phyloP scores from a whole-genome alignment of 2,113 vertebrate species.

The Oenanthe melanoleuca region DNA sequence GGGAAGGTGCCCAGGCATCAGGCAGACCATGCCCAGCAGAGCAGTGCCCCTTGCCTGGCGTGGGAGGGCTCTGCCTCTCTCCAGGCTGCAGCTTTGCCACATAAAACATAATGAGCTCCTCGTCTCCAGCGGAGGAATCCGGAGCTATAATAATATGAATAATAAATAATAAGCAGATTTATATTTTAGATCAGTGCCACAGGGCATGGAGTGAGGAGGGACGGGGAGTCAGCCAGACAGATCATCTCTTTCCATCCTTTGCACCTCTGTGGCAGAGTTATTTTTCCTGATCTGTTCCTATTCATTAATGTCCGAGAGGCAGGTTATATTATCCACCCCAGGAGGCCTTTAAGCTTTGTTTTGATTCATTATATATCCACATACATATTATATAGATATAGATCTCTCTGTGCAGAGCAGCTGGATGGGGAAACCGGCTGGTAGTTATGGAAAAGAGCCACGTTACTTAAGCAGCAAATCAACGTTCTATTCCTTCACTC shows the following conservation, averaged over 20 bases:
- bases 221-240: background rate
- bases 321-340: background rate
- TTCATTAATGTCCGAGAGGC: background rate
- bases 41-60: background rate
- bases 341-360: constrained; percentile 29
- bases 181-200: background rate
- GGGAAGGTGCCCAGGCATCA: rapidly evolving
- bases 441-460: background rate
- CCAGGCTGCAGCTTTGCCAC: background rate
- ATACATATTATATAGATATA: background rate
- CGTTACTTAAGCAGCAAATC: background rate
- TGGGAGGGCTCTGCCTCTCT: background rate
- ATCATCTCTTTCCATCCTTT: background rate
- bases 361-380: constrained; percentile 32
- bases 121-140: background rate
- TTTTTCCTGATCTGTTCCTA: background rate
- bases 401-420: constrained; percentile 9
- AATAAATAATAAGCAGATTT: constrained; percentile 39
- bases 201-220: background rate
- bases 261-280: background rate
- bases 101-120: background rate
- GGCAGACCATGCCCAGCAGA: background rate
- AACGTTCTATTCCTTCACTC: background rate
- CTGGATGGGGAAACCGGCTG: background rate
- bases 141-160: background rate